A percentile compares a stretch with the other conserved stretches of the same genome.
These are phyloP conservation scores for Loripinus fragilis DNA, from an alignment of 2,888 invertebrate species.

Conservation along the genomic window DNA sequence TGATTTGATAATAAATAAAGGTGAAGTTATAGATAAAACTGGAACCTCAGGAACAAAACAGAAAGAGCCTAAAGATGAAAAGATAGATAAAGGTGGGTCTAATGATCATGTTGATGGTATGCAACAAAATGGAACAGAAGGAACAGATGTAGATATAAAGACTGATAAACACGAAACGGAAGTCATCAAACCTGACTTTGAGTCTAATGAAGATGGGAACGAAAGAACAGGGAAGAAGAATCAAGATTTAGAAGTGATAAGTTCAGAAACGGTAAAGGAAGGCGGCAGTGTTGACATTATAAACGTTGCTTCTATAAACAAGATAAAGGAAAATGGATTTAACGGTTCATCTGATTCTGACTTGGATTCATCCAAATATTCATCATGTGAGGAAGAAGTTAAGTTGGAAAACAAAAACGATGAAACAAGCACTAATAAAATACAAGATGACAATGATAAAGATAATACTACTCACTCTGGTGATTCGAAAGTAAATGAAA, in stretches of 20 bases:
- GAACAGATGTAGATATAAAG: background rate
- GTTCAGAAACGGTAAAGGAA: background rate
- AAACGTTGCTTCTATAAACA: conserved; percentile 84
- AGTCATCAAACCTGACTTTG: background rate
- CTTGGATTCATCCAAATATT: background rate
- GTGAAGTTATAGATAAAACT: background rate
- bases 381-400: background rate
- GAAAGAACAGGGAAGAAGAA: background rate
- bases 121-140: background rate
- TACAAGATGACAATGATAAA: conserved; percentile 1
- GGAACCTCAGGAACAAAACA: background rate
- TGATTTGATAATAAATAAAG: background rate
- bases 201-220: background rate
- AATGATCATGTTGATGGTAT: background rate
- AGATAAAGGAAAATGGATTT: background rate
- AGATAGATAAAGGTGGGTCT: background rate
- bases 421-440: conserved; percentile 32
- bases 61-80: background rate
- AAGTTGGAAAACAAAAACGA: conserved; percentile 10
- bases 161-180: background rate
- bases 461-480: background rate
- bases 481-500: background rate
- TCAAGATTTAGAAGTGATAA: background rate
- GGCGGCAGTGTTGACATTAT: background rate
- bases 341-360: background rate